Base-by-base conservation (phyloP, 2,888 invertebrate species). In the Temnothorax unifasciatus region DNA sequence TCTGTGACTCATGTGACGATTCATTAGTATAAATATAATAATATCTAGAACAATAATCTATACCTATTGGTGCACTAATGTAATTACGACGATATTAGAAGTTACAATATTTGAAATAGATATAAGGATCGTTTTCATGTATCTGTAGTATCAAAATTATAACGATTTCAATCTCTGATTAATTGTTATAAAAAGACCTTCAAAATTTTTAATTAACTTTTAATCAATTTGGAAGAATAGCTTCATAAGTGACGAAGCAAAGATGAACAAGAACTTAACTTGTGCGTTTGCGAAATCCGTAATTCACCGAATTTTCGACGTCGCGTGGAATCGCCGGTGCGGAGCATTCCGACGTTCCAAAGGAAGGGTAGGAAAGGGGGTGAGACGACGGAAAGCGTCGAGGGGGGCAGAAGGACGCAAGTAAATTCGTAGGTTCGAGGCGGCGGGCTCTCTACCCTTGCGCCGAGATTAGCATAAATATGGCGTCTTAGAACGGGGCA, bases 401-500 rank as follows among this genome's bases (percentile, higher is more conserved):
- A n/a, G 52, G 69, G 47, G 54, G 76, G 61, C 57, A 84, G 86
- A 82, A 85, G 84, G 87, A 86, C 85, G 85, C 82, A 83, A 86
- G 81, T 61, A 69, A 74, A 77, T 66, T 87, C 83, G 90, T 87
- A 81, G 89, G 83, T 85, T 87, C 79, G 82, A 81, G 89, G 85
- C 84, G 83, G 87, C 88, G 87, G 88, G 86, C 52, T 83, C 86
- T 89, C 90, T 90, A 90, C 90, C 90, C 79, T 81, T 74, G 79
- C 90, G 88, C 87, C 89, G 90, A 93, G 94, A 95, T 94, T 95
- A 95, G 94, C 94, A 94, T 95, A 94, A 94, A 94, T 95, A 95
- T 94, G 94, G 94, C 94, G 94, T 94, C 94, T 94, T 94, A 93
- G 93, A 93, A 91, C 92, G 93, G 91, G 92, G 92, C 92, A 94